Base-by-base conservation (phyloP, 2,797 vertebrate species). In the Tympanoctomys barrerae region DNA sequence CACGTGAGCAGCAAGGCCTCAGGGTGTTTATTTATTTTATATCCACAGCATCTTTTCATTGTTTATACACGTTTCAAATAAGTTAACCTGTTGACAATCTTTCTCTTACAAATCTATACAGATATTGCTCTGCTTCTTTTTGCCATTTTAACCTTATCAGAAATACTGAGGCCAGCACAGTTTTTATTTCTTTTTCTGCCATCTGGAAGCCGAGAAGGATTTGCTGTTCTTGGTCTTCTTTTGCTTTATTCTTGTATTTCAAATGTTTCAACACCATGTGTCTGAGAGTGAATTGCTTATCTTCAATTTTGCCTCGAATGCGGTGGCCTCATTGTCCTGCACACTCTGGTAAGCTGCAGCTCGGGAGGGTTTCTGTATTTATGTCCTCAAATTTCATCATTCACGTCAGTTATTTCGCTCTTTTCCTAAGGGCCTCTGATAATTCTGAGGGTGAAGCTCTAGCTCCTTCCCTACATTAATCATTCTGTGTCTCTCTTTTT, bases 101-200 rank as follows among this genome's bases (percentile, higher is more conserved):
- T 90, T 80, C 64, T 75, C 62, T 42, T 57, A 59, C 24, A 86
- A 79, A 79, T 75, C 77, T 64, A 16, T 57, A 39, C 39, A 68
- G n/a, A 80, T 71, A n/a, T 16, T 52, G 12, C 39, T 90, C 77
- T 71, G 78, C 73, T 91, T 94, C n/a, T n/a, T 75, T 92, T 88
- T n/a, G 54, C 9, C 4, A 64, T 68, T 87, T 93, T 93, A 59
- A 59, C 54, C 13, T 28, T 73, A 31, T n/a, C 0, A 5, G 57
- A 71, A 91, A 71, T 36, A 7, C 54, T 31, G 21, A 89, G 57
- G 39, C 46, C 84, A 81, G 6, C 39, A n/a, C 0, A 19, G 39
- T 78, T 82, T 92, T 87, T 49, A 87, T 87, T 90, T 33, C n/a
- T 75, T 91, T 87, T 57, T 91, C 93, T 78, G 31, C 54, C 54